Conservation (phyloP, 1,140 invertebrate genomes). For the Ganaspis sp. region DNA sequence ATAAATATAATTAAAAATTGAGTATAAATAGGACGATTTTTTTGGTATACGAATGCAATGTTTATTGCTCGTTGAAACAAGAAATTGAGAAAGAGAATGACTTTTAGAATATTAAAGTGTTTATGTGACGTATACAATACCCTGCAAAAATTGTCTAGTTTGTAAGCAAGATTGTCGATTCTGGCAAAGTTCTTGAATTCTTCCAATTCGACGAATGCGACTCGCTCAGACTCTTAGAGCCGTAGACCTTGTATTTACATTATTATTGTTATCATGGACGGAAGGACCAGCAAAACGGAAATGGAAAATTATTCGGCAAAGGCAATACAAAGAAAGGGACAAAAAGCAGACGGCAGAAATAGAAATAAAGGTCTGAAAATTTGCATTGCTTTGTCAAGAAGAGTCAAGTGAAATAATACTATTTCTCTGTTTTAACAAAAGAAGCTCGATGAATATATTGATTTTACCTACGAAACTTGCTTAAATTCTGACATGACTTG, state of each 20-base stretch:
- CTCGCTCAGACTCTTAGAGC: neutral
- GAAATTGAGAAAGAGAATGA: no score
- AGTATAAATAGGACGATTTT: no score
- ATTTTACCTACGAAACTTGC: neutral
- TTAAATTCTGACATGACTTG: neutral
- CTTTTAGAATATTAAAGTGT: no score
- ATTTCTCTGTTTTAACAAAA: neutral
- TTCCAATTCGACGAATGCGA: constrained; percentile 1
- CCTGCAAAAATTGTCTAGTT: neutral
- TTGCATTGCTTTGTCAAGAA: constrained; percentile 1
- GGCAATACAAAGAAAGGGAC: neutral
- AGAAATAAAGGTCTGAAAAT: neutral
- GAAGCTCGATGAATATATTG: neutral
- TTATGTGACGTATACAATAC: neutral
- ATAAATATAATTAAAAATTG: no score
- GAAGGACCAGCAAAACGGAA: constrained; percentile 26
- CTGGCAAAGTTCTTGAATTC: constrained; percentile 19
- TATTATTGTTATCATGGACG: constrained; percentile 27
- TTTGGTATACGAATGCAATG: no score
- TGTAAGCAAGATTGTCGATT: constrained; percentile 6
- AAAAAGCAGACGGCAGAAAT: neutral
- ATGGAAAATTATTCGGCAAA: constrained; percentile 29
- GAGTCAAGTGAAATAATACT: neutral
- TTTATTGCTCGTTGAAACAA: no score
- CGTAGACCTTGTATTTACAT: neutral